Conservation (phyloP, 2,797 vertebrate species). For the Cyprinodon diabolis region DNA sequence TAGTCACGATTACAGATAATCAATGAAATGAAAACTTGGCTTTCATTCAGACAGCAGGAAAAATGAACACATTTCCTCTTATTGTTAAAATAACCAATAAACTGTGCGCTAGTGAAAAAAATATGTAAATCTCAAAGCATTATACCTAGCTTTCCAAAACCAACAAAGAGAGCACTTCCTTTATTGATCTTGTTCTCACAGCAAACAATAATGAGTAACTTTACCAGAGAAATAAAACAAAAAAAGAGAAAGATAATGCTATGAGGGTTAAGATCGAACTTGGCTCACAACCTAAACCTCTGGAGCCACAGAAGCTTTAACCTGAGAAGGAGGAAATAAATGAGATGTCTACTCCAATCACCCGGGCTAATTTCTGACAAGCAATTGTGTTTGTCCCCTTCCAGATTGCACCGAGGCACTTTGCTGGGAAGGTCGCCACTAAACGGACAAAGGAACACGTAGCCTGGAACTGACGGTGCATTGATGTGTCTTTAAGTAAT, state of each 20-base stretch:
- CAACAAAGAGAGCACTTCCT: slow-evolving; percentile 15
- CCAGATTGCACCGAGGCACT: slow-evolving; percentile 31
- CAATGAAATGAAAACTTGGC: slow-evolving; percentile 15
- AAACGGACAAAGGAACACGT: slow-evolving; percentile 43
- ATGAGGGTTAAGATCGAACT: not conserved
- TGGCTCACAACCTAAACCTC: slow-evolving; percentile 2
- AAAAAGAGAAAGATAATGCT: not conserved
- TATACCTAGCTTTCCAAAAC: not conserved
- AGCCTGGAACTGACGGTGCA: slow-evolving; percentile 21
- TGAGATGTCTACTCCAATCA: slow-evolving; percentile 24
- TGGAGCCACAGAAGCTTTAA: slow-evolving; percentile 1
- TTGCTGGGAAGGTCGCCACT: slow-evolving; percentile 44
- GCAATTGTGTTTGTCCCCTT: slow-evolving; percentile 42
- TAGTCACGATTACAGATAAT: slow-evolving; percentile 19
- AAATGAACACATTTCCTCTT: not conserved
- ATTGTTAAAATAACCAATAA: not conserved
- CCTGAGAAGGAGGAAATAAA: slow-evolving; percentile 32
- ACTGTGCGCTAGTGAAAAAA: not conserved
- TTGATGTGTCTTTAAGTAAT: slow-evolving; percentile 24
- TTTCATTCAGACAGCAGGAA: slow-evolving; percentile 6
- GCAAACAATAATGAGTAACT: not conserved
- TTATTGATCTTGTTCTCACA: slow-evolving; percentile 4
- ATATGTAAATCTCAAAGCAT: not conserved
- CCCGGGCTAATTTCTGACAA: slow-evolving; percentile 18
- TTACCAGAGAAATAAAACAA: not conserved